Evolutionary conservation across 2,797 vertebrate species (phyloP), one percentile per base, ranked within the genome.

Genomic region (Labeo calbasu): DNA sequence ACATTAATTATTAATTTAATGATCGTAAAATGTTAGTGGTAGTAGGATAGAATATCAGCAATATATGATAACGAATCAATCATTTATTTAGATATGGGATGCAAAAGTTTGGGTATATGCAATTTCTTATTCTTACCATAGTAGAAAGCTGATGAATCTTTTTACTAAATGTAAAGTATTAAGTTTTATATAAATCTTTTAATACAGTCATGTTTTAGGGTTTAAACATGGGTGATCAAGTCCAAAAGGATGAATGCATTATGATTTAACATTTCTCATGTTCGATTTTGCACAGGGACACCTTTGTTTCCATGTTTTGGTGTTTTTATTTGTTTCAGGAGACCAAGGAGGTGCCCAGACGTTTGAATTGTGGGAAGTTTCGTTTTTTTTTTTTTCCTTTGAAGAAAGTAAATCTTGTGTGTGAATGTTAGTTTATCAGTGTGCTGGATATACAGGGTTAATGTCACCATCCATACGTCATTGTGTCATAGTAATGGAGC

Each of bases 371-470:
- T 91, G 93, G 88, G 95, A 93, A 92, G 94, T 94, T 94, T 95
- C 91, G 69, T 85, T 46, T 94, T 94, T 95, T 90, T 57, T 85
- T 21, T 36, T 48, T 66, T 80, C 43, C 95, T 96, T 96, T 96
- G 95, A 96, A 97, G 96, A 96, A 93, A 93, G 92, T 94, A 90
- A 91, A 92, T 96, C 94, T 95, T 95, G 95, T 97, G 96, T 94
- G 83, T 81, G 85, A 90, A 86, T 96, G 95, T 96, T 95, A 96
- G 80, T 85, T 83, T 78, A 79, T 91, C 95, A 96, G 95, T 97
- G 96, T 95, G 95, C 90, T 92, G 97, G 97, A 96, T 94, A 96
- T 97, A 99, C 98, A 99, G 98, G 98, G 98, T 99, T 96, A 96
- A 96, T 95, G 95, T 97, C 96, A 95, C 94, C 88, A 90, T 92